phyloP scores from a whole-genome alignment of 2,797 vertebrate species.

The Channallabes apus region DNA sequence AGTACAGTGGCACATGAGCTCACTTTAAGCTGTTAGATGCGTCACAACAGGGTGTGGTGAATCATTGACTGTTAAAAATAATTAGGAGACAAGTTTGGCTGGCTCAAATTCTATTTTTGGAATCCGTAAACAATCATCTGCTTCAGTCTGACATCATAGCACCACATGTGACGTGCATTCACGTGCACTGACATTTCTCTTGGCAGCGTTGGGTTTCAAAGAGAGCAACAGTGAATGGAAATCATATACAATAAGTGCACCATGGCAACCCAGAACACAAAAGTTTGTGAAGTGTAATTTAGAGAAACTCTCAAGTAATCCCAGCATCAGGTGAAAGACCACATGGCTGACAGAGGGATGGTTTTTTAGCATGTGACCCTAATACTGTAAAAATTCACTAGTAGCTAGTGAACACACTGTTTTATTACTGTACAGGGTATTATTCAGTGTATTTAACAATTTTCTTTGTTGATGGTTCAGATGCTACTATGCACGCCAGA shows the following conservation, averaged over 20 bases:
- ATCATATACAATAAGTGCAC: background rate
- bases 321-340: background rate
- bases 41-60: background rate
- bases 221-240: background rate
- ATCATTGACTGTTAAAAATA: background rate
- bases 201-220: background rate
- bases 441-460: background rate
- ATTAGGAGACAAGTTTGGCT: background rate
- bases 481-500: background rate
- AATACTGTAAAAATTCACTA: background rate
- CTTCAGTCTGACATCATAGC: background rate
- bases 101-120: background rate
- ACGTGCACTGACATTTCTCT: background rate
- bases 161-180: background rate
- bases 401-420: background rate
- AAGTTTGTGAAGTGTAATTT: background rate
- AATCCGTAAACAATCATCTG: background rate
- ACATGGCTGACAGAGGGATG: too few relatives aligned
- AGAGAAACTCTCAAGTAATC: background rate
- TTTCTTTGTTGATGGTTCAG: background rate
- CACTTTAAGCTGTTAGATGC: background rate
- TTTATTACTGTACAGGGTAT: background rate
- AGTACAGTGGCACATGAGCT: background rate
- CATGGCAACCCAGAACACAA: slow-evolving; percentile 4
- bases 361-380: background rate